Conservation (phyloP, 2,888 invertebrate species). For the Unio pictorum region DNA sequence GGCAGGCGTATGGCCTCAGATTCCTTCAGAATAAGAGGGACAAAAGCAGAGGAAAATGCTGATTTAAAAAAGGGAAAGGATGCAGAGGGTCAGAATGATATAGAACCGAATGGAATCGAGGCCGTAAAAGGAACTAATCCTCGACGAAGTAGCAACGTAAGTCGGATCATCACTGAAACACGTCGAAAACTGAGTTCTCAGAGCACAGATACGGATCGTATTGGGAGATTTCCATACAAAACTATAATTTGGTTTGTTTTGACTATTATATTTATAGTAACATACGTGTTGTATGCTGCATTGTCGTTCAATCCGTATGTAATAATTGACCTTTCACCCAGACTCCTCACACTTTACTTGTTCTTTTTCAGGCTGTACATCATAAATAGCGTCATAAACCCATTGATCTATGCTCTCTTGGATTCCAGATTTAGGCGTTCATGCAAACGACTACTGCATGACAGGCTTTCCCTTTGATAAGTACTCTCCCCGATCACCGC, state of each 20-base stretch:
- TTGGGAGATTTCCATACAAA: conserved; percentile 21
- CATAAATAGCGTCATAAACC: conserved; percentile 32
- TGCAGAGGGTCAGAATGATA: too few relatives aligned
- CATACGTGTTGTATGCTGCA: conserved; percentile 22
- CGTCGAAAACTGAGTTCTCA: too few relatives aligned
- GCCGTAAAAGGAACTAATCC: too few relatives aligned
- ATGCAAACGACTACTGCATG: conserved; percentile 12
- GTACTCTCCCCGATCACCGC: too few relatives aligned
- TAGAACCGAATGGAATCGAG: too few relatives aligned
- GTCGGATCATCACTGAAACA: too few relatives aligned
- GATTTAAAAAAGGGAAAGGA: too few relatives aligned
- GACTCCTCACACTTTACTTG: conserved; percentile 21
- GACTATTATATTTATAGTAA: conserved; percentile 28
- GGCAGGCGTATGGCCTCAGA: conserved; percentile 23
- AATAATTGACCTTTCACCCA: conserved; percentile 20
- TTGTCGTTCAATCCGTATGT: conserved; percentile 14
- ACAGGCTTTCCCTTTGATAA: too few relatives aligned
- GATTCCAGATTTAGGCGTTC: conserved; percentile 27
- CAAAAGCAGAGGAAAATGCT: too few relatives aligned
- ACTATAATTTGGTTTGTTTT: conserved; percentile 34
- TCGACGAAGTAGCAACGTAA: too few relatives aligned
- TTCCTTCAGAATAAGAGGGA: too few relatives aligned
- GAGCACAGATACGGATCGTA: too few relatives aligned
- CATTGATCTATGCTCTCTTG: conserved; percentile 31
- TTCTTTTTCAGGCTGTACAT: conserved; percentile 33